Evolutionary conservation across 2,797 vertebrate species (phyloP).

Genomic region (Poecilia gillii): DNA sequence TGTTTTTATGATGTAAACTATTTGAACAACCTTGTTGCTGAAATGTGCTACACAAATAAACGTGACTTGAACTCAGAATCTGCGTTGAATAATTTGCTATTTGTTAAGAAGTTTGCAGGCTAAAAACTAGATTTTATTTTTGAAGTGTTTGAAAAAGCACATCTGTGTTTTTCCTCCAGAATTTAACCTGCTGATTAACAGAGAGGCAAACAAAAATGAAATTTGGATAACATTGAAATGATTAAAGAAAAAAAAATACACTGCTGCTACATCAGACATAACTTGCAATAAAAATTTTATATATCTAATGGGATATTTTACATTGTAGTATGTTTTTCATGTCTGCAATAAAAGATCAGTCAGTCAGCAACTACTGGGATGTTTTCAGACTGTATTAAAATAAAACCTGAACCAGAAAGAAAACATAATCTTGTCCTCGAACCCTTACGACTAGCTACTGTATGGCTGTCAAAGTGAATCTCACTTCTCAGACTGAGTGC

Average conservation of each 20-base stretch:
- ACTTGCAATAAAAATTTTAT: no score
- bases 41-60: no score
- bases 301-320: no score
- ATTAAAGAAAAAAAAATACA: not conserved
- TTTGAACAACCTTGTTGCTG: no score
- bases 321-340: no score
- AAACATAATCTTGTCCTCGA: not conserved
- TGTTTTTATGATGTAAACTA: no score
- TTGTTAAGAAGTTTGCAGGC: not conserved
- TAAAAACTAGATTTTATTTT: not conserved
- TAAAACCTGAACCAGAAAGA: not conserved
- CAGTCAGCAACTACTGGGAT: not conserved
- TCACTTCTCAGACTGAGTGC: not conserved
- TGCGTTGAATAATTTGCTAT: not conserved
- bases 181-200: not conserved
- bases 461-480: not conserved
- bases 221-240: not conserved
- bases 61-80: not conserved
- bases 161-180: not conserved
- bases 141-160: not conserved
- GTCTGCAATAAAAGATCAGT: not conserved
- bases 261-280: no score
- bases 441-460: not conserved
- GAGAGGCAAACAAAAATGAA: not conserved
- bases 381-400: not conserved